Conservation (phyloP, 2,888 invertebrate genomes). For the Pristionchus arcanus region DNA sequence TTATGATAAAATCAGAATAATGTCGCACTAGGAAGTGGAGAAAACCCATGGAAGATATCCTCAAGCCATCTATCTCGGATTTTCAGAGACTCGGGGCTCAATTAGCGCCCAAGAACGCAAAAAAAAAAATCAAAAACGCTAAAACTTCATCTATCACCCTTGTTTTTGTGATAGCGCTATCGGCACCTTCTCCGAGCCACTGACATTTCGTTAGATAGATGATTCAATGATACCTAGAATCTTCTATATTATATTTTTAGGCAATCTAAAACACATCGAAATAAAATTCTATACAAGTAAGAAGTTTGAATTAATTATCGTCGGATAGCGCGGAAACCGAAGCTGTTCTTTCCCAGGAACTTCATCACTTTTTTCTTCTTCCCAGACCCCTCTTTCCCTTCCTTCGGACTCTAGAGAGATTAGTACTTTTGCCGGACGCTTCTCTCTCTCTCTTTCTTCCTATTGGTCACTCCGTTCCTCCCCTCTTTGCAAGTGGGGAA, state of each 20-base stretch:
- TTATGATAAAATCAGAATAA: too few species aligned
- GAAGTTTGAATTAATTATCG: too few species aligned
- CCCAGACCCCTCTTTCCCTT: neutral
- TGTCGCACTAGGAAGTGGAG: too few species aligned
- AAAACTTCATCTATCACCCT: neutral
- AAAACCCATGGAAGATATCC: neutral
- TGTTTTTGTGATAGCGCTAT: neutral
- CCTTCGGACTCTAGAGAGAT: slow-evolving; percentile 38
- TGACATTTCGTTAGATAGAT: neutral
- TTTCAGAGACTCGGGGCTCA: neutral
- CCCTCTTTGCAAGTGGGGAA: neutral
- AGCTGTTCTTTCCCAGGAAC: neutral
- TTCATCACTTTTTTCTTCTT: neutral
- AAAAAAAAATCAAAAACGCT: neutral
- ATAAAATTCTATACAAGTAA: too few species aligned
- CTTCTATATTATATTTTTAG: neutral
- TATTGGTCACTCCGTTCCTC: slow-evolving; percentile 46
- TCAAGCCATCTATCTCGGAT: neutral
- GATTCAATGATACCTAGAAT: neutral
- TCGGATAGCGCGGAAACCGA: neutral
- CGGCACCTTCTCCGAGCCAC: neutral
- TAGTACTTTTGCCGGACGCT: slow-evolving; percentile 44
- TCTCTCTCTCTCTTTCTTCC: slow-evolving; percentile 13
- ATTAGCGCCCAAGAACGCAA: neutral
- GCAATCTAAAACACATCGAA: too few species aligned